Evolutionary conservation across 1,140 invertebrate species (phyloP).

Genomic region (Thaumetopoea pityocampa): DNA sequence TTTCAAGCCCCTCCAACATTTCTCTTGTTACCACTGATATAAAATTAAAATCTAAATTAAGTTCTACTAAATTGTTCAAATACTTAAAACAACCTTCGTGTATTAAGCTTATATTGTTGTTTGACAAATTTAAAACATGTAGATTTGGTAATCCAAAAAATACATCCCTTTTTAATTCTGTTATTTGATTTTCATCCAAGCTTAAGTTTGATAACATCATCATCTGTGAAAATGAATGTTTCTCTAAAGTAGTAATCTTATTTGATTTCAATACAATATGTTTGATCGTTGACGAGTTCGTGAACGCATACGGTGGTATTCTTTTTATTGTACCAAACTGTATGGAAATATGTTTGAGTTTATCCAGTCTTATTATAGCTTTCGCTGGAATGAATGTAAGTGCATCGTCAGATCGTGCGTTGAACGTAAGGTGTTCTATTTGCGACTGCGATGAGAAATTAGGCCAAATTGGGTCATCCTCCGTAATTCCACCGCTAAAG

Average conservation of each 20-base stretch:
- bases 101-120: constrained; percentile 83
- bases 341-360: constrained; percentile 80
- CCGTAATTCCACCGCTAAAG: constrained; percentile 78
- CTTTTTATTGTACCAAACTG: constrained; percentile 83
- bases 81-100: constrained; percentile 86
- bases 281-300: constrained; percentile 80
- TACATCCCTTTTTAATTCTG: constrained; percentile 82
- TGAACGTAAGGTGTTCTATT: constrained; percentile 81
- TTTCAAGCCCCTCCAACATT: constrained; percentile 82
- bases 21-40: constrained; percentile 82
- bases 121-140: constrained; percentile 80
- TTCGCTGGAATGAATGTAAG: constrained; percentile 83
- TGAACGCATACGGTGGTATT: constrained; percentile 82
- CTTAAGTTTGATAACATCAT: constrained; percentile 79
- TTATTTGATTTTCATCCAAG: constrained; percentile 83
- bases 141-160: constrained; percentile 84
- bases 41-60: constrained; percentile 83
- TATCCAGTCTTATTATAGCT: constrained; percentile 79
- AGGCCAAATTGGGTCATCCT: constrained; percentile 82
- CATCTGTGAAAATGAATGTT: constrained; percentile 83
- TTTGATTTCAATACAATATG: constrained; percentile 83
- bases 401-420: constrained; percentile 80
- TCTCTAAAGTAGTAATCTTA: constrained; percentile 79
- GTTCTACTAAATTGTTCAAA: constrained; percentile 79
- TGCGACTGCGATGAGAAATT: constrained; percentile 83